Evolutionary conservation across 2,797 vertebrate species (phyloP), one percentile per base, ranked within the genome.

Genomic region (Falco columbarius): DNA sequence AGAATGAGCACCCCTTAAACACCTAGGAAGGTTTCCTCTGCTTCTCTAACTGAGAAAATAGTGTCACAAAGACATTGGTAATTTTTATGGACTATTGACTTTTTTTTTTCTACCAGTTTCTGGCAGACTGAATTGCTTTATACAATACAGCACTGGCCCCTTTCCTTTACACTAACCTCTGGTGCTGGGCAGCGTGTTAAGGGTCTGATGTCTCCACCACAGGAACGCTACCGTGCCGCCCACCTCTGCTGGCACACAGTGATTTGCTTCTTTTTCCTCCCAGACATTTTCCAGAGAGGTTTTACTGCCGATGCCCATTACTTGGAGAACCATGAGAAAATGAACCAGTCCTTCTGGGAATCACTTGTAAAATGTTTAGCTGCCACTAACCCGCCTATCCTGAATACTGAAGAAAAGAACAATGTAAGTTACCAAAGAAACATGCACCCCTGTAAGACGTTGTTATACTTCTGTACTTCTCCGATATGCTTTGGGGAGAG

Each of bases 331-430:
- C 77, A 90, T 6, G 90, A 95, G 83, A 51, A 95, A 89, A 87
- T 5, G 34, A 92, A 94, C 49, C 68, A 71, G 46, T 56, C 92
- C 74, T 97, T 97, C 40, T 97, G 96, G 96, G 83, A 97, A 51
- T 87, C 92, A 22, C 71, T 97, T 73, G 49, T 97, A 16, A 97
- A 90, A 74, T 82, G 81, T 61, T 91, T 96, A 93, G 93, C 94
- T 5, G 14, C 63, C 62, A 74, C 72, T 56, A 72, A 97, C 29
- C 95, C 97, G 44, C 86, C 93, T 76, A 51, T 95, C 56, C 61
- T 97, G 44, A 74, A 22, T 15, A 22, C 77, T 30, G 95, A 96
- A 68, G 97, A 97, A 71, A 95, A 76, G 79, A 94, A 90, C 29
- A 58, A 44, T 13, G 95, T 97, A 89, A 97, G 95, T 93, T 77